phyloP scores from a whole-genome alignment of 2,888 invertebrate species.

The Galerucella calmariensis region DNA sequence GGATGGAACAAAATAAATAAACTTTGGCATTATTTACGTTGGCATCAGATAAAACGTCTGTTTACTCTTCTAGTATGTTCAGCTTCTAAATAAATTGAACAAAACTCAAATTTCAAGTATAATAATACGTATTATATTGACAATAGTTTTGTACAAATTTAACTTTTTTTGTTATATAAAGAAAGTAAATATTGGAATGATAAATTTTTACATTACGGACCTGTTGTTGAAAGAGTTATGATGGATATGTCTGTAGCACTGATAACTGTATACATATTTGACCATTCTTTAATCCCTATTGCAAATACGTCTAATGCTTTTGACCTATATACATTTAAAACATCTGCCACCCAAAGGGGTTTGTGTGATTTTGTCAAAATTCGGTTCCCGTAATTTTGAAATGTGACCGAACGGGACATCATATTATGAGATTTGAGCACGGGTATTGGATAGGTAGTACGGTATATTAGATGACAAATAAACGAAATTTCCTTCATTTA shows the following conservation, averaged over 20 bases:
- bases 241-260: conserved; percentile 63
- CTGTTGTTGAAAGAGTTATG: conserved; percentile 59
- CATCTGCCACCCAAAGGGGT: conserved; percentile 55
- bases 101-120: no score
- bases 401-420: conserved; percentile 43
- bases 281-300: conserved; percentile 58
- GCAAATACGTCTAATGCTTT: conserved; percentile 57
- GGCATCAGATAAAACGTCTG: no score
- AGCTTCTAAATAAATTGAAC: no score
- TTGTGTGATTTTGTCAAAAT: conserved; percentile 49
- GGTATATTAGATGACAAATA: conserved; percentile 44
- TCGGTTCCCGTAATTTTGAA: conserved; percentile 46
- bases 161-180: no score
- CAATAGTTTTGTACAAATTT: no score
- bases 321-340: conserved; percentile 56
- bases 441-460: conserved; percentile 36
- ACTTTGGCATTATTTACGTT: no score
- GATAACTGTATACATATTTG: conserved; percentile 59
- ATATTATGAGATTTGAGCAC: conserved; percentile 25
- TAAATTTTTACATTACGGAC: conserved; percentile 28
- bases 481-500: conserved; percentile 38
- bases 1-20: no score
- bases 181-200: background rate
- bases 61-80: no score
- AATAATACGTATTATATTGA: no score